Evolutionary conservation across 2,113 vertebrate genomes (phyloP), one percentile per base, ranked within the genome.

Genomic region (Cochlearius cochlearius): DNA sequence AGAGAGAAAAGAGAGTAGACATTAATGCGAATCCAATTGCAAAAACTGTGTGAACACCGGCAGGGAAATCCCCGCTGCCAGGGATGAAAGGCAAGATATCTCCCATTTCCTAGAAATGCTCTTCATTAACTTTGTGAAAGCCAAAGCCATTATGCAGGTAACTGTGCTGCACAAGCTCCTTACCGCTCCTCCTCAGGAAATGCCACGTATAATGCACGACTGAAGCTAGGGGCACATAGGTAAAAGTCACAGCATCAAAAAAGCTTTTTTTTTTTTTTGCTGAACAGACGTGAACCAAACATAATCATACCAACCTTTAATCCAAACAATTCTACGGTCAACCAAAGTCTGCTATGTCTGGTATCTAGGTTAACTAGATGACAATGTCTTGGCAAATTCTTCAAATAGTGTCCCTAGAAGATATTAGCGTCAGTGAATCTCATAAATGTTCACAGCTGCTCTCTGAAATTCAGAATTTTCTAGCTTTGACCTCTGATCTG

Each of bases 81-180:
- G 45, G 64, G 50, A 87, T 74, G 43, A 96, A 94, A 82, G 72
- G 81, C 53, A 60, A 68, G 88, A 73, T 90, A 71, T 73, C 38
- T 75, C 92, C 59, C 26, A 29, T 94, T 93, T 97, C 69, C 63
- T 83, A 91, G 63, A 81, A 76, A 47, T 68, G 73, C 50, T 83
- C 76, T 92, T 97, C 75, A 95, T 96, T 95, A 96, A 88, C 58
- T 90, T 91, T 20, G 60, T 86, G 62, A 94, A 94, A 95, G 66
- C 90, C 94, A 93, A 91, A 67, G 85, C 43, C n/a, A 19, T 72
- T 41, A 47, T 18, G 10, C 47, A 82, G 74, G 66, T 67, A 78
- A 79, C 38, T n/a, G 41, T 20, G 49, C 49, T 82, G 66, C 66
- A 64, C 64, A 60, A 43, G 30, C 19, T 78, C 23, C 36, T 85